Evolutionary conservation across 2,113 vertebrate species (phyloP), one percentile per base, ranked within the genome.

Genomic region (Empidonax alnorum): DNA sequence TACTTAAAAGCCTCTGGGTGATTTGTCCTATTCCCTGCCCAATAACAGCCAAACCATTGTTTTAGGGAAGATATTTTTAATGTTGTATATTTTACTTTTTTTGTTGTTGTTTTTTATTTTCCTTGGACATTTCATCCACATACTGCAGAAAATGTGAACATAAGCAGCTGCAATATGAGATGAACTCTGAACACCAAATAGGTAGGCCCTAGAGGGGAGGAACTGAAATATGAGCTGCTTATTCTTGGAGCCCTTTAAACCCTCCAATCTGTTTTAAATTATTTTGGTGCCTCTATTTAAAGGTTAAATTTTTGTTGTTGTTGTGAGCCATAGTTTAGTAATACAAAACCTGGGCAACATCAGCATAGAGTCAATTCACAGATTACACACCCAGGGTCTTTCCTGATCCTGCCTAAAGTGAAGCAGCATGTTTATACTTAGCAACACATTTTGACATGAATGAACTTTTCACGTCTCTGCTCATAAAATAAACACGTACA

Each of bases 261-360:
- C 73, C 84, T 97, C 87, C 96, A 98, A 97, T 97, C 94, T 97
- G 89, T 97, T 97, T 98, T 95, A 98, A 97, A 97, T 98, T 97
- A 98, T 96, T 97, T 96, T 96, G 95, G 95, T 97, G 87, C 92
- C 84, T 89, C 95, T 97, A 97, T 91, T 97, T 98, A 95, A 97
- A 97, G 96, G 95, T 97, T 97, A 97, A 87, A 93, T 84, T 96
- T 97, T 91, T 97, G 91, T 96, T 97, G 88, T 97, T 97, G 96
- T 97, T 98, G 79, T 92, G 94, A 95, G 74, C 84, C 78, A 87
- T 78, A 85, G 75, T 93, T 87, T 91, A 76, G 94, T 91, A 97
- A 94, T 95, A 95, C 84, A 87, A 87, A 92, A 94, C 91, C 89
- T 95, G 83, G 91, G 81, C 93, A 96, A 82, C 94, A 83, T 95